Conservation (phyloP, 1,140 invertebrate genomes). For the Diabrotica undecimpunctata region DNA sequence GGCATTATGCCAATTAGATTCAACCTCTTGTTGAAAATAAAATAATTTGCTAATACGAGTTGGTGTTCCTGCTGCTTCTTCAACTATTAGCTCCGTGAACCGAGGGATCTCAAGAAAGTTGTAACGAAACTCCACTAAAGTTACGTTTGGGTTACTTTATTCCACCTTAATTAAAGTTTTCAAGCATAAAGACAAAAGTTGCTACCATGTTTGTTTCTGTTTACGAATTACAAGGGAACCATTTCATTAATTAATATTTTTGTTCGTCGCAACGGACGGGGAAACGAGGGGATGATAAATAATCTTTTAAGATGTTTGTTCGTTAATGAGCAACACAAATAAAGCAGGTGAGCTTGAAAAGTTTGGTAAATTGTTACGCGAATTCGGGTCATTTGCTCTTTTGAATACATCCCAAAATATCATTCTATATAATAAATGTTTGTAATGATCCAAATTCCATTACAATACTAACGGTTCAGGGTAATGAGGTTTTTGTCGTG, state of each 20-base stretch:
- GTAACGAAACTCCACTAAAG: not conserved
- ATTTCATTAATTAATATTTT: conserved; percentile 1
- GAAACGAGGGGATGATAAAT: not conserved
- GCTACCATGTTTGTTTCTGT: conserved; percentile 1
- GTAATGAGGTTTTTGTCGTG: too few species aligned
- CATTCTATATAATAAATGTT: too few species aligned
- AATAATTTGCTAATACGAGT: not conserved
- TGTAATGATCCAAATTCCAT: too few species aligned
- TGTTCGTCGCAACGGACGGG: not conserved
- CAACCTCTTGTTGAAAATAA: not conserved
- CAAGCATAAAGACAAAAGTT: conserved; percentile 1
- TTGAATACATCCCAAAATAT: too few species aligned
- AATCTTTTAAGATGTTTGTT: not conserved
- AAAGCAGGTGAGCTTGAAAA: too few species aligned
- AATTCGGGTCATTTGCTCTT: too few species aligned
- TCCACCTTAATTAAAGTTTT: conserved; percentile 3
- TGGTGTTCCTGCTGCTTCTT: not conserved
- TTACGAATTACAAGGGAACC: not conserved
- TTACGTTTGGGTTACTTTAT: not conserved
- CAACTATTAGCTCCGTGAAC: not conserved
- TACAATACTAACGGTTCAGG: too few species aligned
- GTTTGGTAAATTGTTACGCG: too few species aligned
- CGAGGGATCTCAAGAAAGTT: not conserved
- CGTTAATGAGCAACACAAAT: too few species aligned
- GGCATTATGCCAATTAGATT: too few species aligned